Conservation (phyloP, 2,797 vertebrate species). For the Cygnus olor region DNA sequence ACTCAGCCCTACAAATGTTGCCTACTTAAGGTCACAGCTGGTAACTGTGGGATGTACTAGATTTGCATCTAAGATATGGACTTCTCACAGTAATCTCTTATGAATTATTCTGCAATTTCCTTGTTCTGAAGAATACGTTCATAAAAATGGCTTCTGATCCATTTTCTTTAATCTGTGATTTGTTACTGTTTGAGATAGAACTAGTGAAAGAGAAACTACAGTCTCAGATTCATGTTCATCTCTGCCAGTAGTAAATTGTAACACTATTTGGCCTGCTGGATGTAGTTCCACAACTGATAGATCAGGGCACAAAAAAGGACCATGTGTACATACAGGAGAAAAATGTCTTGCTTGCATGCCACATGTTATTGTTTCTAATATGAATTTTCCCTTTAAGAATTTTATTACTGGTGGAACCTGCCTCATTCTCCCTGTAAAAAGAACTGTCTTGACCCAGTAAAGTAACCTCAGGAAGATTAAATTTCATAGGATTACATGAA, state of each 20-base stretch:
- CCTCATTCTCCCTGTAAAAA: neutral
- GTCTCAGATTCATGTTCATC: neutral
- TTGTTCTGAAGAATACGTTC: neutral
- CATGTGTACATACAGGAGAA: neutral
- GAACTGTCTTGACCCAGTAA: neutral
- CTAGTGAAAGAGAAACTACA: neutral
- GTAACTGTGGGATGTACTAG: neutral
- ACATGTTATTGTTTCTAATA: neutral
- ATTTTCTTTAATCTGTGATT: neutral
- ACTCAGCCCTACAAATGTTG: neutral
- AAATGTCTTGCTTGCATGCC: neutral
- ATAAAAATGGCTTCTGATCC: neutral
- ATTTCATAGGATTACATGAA: neutral
- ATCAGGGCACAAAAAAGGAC: fast-evolving
- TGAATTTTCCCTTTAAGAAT: neutral
- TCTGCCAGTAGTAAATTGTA: neutral
- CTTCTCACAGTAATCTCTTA: neutral
- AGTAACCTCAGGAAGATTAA: neutral
- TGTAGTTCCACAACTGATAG: neutral
- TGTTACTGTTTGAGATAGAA: neutral
- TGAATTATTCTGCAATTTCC: neutral
- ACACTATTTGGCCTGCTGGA: neutral
- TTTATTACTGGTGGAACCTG: neutral
- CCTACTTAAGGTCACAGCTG: neutral
- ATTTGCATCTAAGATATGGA: neutral